These are phyloP conservation scores for Spialia ferax DNA, from an alignment of 2,888 invertebrate species.

Conservation along the genomic window DNA sequence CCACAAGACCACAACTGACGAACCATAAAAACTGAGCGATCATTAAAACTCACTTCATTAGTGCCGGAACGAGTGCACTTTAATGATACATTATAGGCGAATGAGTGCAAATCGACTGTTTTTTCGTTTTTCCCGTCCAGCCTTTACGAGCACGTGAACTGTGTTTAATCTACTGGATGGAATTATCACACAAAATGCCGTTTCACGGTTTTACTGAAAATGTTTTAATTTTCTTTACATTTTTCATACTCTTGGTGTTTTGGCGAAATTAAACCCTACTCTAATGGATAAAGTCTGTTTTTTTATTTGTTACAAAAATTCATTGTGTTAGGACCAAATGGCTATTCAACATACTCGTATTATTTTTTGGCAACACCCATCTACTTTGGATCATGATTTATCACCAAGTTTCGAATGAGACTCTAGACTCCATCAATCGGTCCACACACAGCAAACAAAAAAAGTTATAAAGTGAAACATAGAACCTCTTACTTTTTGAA, in stretches of 20 bases:
- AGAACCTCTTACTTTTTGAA: too few species aligned
- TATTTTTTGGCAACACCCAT: too few species aligned
- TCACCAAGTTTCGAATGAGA: too few species aligned
- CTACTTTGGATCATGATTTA: too few species aligned
- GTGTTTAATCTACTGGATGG: slow-evolving; percentile 25
- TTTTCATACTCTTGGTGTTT: neutral
- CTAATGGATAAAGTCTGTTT: too few species aligned
- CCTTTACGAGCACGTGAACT: slow-evolving; percentile 18
- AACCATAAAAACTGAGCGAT: slow-evolving; percentile 26
- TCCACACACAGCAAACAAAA: too few species aligned
- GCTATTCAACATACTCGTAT: too few species aligned
- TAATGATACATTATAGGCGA: slow-evolving; percentile 28
- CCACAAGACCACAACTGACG: neutral
- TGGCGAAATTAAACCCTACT: too few species aligned
- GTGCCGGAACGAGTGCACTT: slow-evolving; percentile 28
- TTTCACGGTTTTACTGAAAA: slow-evolving; percentile 2
- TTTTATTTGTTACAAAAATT: too few species aligned
- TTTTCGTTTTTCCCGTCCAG: slow-evolving; percentile 29
- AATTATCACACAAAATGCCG: slow-evolving; percentile 23
- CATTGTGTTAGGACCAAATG: too few species aligned
- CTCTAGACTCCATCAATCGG: too few species aligned
- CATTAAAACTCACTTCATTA: slow-evolving; percentile 37
- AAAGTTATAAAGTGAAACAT: too few species aligned
- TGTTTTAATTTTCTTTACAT: neutral
- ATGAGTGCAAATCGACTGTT: slow-evolving; percentile 26